Evolutionary conservation across 2,888 invertebrate species (phyloP).

Genomic region (Caenorhabditis sp.): DNA sequence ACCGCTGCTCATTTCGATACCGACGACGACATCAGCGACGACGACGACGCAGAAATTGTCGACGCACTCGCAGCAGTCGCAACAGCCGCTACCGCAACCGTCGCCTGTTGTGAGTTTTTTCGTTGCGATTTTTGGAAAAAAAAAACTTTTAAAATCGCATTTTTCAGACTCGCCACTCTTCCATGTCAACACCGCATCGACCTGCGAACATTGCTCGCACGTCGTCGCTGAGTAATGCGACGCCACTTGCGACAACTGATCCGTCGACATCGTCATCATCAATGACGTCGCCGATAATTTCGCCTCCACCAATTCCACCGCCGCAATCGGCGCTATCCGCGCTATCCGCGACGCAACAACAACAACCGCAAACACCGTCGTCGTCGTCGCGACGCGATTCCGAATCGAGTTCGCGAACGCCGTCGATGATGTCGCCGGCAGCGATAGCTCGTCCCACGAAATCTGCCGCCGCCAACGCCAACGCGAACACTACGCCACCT

Average conservation of each 20-base stretch:
- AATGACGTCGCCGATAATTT: neutral
- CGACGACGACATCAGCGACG: neutral
- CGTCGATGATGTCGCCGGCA: slow-evolving; percentile 12
- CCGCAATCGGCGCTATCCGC: neutral
- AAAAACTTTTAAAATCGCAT: neutral
- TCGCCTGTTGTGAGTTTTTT: neutral
- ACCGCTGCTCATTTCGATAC: neutral
- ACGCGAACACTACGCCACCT: no score
- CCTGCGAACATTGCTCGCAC: neutral
- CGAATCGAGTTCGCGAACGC: neutral
- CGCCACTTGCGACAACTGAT: no score
- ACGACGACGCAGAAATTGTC: no score
- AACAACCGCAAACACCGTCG: neutral
- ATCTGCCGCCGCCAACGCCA: neutral
- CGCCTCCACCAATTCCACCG: slow-evolving; percentile 1
- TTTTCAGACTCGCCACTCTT: slow-evolving; percentile 1
- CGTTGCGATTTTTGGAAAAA: neutral
- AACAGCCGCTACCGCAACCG: neutral
- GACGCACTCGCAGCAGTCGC: no score
- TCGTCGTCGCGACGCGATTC: neutral
- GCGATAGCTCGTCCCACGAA: slow-evolving; percentile 14
- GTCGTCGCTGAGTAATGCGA: no score
- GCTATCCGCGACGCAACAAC: neutral
- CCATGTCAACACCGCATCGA: neutral
- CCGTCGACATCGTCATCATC: neutral